A percentile compares a stretch with the other conserved stretches of the same genome.
phyloP scores from a whole-genome alignment of 92 coral and sea anemone species.

The Plumapathes pennacea region DNA sequence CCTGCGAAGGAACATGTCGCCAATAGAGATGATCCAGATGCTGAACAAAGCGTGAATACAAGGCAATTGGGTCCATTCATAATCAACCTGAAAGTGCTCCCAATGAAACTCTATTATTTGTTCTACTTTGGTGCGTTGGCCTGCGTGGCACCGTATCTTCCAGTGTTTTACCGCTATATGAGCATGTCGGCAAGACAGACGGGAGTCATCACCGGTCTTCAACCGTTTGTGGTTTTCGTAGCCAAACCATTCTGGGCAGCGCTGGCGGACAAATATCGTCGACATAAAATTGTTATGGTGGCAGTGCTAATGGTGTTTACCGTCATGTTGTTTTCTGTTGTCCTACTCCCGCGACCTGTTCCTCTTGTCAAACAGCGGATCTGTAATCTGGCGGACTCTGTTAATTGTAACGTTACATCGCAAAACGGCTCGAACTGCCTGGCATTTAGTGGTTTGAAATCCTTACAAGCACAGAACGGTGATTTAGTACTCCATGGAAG shows the following conservation, averaged over 20 bases:
- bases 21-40: too few species aligned
- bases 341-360: constrained; percentile 28
- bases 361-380: not conserved
- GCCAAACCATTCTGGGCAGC: constrained; percentile 64
- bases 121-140: constrained; percentile 59
- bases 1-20: too few species aligned
- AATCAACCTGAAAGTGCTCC: constrained; percentile 27
- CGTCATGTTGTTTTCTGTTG: constrained; percentile 52
- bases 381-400: not conserved
- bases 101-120: constrained; percentile 67
- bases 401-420: constrained; percentile 2
- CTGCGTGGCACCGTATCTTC: constrained; percentile 47
- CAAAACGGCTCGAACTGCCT: too few species aligned
- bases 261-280: constrained; percentile 69
- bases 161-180: constrained; percentile 64
- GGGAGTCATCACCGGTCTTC: constrained; percentile 53
- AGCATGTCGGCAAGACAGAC: constrained; percentile 68
- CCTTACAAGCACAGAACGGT: too few species aligned
- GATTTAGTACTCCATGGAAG: too few species aligned
- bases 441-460: too few species aligned
- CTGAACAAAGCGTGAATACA: not conserved
- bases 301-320: constrained; percentile 29
- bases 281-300: constrained; percentile 55
- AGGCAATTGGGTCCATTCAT: not conserved
- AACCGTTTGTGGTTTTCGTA: constrained; percentile 63